Base-by-base conservation (phyloP, 2,113 vertebrate species). In the Salminus brasiliensis region DNA sequence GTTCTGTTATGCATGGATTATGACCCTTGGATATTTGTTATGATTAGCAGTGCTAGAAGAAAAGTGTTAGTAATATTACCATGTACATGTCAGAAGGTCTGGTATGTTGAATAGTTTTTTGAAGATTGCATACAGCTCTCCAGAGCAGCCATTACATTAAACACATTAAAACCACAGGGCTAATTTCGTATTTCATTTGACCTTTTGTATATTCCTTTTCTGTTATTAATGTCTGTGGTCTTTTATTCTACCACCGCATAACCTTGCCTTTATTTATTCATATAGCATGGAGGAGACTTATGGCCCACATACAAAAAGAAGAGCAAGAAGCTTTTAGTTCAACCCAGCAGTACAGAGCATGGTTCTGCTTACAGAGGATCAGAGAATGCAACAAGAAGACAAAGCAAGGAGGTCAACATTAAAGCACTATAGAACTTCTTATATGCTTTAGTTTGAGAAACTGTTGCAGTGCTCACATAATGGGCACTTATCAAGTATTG, bases 231-330 rank as follows among this genome's bases (percentile, higher is more conserved):
- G n/a, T n/a, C n/a, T n/a, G n/a, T 53, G 5, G 18, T 36, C 3
- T 62, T 13, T 63, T 32, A 63, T 63, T 18, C 8, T 34, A 34
- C 60, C n/a, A 9, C 10, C 34, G 30, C 36, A 27, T 15, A 8
- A 12, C 49, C 13, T n/a, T 23, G 4, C 5, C 1, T 49, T 45
- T 62, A 16, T 74, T 71, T 85, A 12, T 88, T 53, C 84, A 55
- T 76, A 10, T 86, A 94, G 93, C 85, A 83, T 25, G 91, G 87
- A 1, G 89, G 88, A 25, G 88, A 90, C 79, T 68, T 91, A 2
- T 87, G 87, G 79, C 43, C 80, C 15, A 82, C 75, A 76, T 78
- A 45, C 18, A 39, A 47, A 4, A 34, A 29, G n/a, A 55, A 83
- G 5, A 85, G 84, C 30, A 74, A 81, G 69, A 74, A 81, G 69